Evolutionary conservation across 2,797 vertebrate species (phyloP).

Genomic region (Pseudomugil tenellus): DNA sequence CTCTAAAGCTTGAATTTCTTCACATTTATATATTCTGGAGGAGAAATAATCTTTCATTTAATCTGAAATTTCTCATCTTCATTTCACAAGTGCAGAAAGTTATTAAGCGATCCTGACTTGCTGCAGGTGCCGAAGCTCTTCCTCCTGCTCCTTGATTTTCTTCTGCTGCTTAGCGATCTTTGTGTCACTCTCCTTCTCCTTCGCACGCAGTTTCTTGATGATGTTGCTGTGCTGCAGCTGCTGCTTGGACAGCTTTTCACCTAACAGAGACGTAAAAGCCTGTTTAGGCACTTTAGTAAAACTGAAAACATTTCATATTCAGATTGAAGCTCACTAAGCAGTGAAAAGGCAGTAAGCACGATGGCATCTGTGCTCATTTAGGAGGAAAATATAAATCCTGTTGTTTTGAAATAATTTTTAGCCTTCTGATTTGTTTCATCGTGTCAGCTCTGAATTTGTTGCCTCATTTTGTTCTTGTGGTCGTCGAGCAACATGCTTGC

Average conservation of each 20-base stretch:
- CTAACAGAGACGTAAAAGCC: constrained; percentile 68
- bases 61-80: not conserved
- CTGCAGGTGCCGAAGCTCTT: constrained; percentile 90
- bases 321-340: not conserved
- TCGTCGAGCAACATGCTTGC: not conserved
- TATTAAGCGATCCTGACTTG: constrained; percentile 83
- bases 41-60: no score
- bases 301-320: not conserved
- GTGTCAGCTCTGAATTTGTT: no score
- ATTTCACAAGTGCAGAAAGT: no score
- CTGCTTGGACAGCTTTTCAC: constrained; percentile 98
- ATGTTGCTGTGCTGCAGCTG: constrained; percentile 97
- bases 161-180: constrained; percentile 86
- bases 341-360: no score
- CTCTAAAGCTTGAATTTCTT: not conserved
- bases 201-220: constrained; percentile 96
- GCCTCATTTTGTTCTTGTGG: no score
- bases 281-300: not conserved
- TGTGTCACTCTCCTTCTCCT: constrained; percentile 93
- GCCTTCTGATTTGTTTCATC: no score
- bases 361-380: no score
- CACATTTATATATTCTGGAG: not conserved
- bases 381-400: not conserved
- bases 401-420: not conserved
- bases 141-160: constrained; percentile 91